phyloP scores from a whole-genome alignment of 1,140 invertebrate species.

The Zaprionus capensis region DNA sequence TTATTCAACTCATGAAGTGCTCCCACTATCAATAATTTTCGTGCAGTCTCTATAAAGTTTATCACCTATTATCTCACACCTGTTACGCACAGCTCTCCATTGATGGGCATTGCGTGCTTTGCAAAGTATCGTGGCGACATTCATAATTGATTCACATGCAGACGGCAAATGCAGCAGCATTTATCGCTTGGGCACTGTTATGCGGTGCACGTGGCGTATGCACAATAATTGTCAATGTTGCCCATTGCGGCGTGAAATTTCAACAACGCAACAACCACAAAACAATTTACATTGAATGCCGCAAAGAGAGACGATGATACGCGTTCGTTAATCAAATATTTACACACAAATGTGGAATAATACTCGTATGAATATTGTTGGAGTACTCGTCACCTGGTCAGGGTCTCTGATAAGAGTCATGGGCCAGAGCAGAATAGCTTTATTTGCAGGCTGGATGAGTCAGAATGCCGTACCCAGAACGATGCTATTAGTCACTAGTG shows the following conservation, averaged over 20 bases:
- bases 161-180: constrained; percentile 28
- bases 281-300: constrained; percentile 61
- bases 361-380: neutral
- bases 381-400: neutral
- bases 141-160: constrained; percentile 39
- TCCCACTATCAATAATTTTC: neutral
- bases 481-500: constrained; percentile 4
- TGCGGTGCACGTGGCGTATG: constrained; percentile 68
- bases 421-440: neutral
- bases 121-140: constrained; percentile 15
- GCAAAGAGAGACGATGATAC: constrained; percentile 47
- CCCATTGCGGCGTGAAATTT: constrained; percentile 48
- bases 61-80: neutral
- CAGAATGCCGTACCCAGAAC: constrained; percentile 11
- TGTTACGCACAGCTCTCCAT: neutral
- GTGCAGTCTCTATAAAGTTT: neutral
- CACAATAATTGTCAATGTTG: constrained; percentile 64
- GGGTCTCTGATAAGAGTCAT: neutral
- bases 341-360: constrained; percentile 38
- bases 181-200: constrained; percentile 22
- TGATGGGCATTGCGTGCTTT: neutral
- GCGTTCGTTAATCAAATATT: constrained; percentile 57
- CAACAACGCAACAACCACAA: constrained; percentile 33
- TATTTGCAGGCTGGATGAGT: constrained; percentile 7
- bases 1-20: neutral